Evolutionary conservation across 2,888 invertebrate species (phyloP), one percentile per base, ranked within the genome.

Genomic region (Drosophila putrida): DNA sequence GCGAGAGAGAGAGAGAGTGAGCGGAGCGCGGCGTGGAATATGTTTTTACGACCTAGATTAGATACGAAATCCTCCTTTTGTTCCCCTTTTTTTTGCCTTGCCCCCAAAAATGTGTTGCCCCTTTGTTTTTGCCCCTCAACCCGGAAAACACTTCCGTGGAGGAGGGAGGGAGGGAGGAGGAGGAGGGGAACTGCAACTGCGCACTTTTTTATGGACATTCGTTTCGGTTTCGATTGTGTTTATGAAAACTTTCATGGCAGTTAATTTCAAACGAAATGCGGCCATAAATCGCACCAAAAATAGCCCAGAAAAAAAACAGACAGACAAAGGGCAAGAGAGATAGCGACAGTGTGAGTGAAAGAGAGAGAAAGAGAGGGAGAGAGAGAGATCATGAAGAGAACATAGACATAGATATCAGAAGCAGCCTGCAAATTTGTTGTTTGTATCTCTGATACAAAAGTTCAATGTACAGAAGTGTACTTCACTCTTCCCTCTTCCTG

Each of bases 381-480:
- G 43, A 4, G 33, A 28, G 9, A 46, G 38, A n/a, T n/a, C n/a
- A n/a, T n/a, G n/a, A n/a, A 44, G 31, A 5, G 20, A 31, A 5
- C 11, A 33, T 20, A 31, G 39, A 50, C n/a, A 28, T 5, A 35
- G 28, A 44, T 51, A 31, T 28, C 4, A 3, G 0, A 35, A 10
- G 20, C 36, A 10, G 36, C 33, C 44, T 46, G 57, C 10, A 31
- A 27, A 27, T 35, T 15, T 10, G 9, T 15, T 10, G 9, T 15
- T 31, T 36, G 43, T 20, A 41, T 6, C 39, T 35, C 20, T 28
- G 20, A 20, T n/a, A n/a, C 63, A 44, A 78, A 71, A 82, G 85
- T 85, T 82, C 85, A 82, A 82, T 75, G 85, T 77, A 82, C 82
- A 85, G 58, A 65, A 39, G 15, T 20, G n/a, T 33, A n/a, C 33